Evolutionary conservation across 2,797 vertebrate species (phyloP).

Genomic region (Labeo calbasu): DNA sequence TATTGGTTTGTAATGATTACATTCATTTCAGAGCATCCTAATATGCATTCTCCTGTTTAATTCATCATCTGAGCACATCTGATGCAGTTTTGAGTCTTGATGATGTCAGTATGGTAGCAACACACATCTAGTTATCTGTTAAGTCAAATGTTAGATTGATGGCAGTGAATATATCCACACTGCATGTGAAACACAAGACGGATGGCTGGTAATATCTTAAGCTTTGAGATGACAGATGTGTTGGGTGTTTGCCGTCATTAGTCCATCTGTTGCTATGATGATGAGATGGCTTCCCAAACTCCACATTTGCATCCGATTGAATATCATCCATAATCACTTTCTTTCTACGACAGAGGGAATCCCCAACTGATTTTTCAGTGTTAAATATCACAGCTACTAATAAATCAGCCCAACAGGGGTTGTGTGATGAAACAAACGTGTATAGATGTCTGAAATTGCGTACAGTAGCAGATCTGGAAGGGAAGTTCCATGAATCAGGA

Average conservation of each 20-base stretch:
- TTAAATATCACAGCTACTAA: background rate
- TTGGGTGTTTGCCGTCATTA: constrained; percentile 36
- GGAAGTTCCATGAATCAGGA: background rate
- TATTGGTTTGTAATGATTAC: background rate
- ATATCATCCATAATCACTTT: constrained; percentile 37
- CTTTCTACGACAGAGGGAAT: constrained; percentile 17
- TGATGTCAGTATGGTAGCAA: background rate
- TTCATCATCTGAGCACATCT: background rate
- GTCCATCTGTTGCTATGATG: constrained; percentile 60
- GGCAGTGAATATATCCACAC: constrained; percentile 17
- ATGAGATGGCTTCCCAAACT: constrained; percentile 51
- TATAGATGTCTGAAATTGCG: background rate
- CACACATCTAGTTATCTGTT: constrained; percentile 4
- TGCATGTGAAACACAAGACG: constrained; percentile 46
- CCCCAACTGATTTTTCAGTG: background rate
- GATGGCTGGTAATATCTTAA: constrained; percentile 52
- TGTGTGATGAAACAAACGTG: background rate
- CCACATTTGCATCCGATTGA: constrained; percentile 14
- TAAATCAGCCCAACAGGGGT: background rate
- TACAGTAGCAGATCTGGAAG: background rate
- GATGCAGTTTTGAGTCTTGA: background rate
- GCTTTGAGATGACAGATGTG: constrained; percentile 49
- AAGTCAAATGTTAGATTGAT: constrained; percentile 9
- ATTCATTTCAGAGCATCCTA: background rate
- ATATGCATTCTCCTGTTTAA: background rate